Percentiles rank a stretch among this genome's conserved stretches.
These are phyloP conservation scores for Sialia sialis DNA, from an alignment of 2,113 vertebrate species.

Conservation along the genomic window DNA sequence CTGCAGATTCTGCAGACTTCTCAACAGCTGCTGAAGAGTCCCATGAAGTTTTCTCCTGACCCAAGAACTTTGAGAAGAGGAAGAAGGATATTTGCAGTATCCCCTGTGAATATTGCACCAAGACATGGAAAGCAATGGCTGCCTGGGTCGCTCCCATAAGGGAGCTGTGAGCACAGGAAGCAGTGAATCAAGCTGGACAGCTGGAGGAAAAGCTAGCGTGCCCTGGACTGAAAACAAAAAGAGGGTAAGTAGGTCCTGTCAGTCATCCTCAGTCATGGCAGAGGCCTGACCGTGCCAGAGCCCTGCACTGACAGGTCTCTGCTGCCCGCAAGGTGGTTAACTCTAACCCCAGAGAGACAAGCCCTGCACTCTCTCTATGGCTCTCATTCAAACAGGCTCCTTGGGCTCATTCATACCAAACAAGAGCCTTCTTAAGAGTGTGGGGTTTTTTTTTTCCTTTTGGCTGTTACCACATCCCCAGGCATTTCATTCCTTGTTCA, in stretches of 20 bases:
- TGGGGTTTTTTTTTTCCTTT: neutral
- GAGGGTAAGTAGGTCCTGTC: neutral
- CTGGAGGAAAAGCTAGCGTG: neutral
- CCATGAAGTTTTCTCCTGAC: neutral
- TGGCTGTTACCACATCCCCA: neutral
- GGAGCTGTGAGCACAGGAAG: constrained; percentile 22
- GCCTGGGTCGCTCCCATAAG: neutral
- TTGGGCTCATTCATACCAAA: constrained; percentile 7
- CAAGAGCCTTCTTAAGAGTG: constrained; percentile 27
- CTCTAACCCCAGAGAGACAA: neutral
- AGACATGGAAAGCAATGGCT: neutral
- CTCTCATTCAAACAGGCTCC: constrained; percentile 26
- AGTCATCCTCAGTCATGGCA: neutral
- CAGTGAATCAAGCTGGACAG: constrained; percentile 41
- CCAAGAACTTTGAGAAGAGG: neutral
- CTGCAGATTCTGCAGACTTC: neutral
- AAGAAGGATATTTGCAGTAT: neutral
- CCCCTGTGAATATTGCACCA: neutral
- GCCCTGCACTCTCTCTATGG: neutral
- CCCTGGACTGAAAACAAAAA: neutral
- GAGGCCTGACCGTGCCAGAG: neutral
- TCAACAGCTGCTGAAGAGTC: neutral
- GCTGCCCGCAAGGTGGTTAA: constrained; percentile 21
- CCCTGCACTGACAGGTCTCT: neutral
- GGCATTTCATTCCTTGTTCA: neutral